Evolutionary conservation across 2,113 vertebrate genomes (phyloP).

Genomic region (Nothobranchius kuhntae): DNA sequence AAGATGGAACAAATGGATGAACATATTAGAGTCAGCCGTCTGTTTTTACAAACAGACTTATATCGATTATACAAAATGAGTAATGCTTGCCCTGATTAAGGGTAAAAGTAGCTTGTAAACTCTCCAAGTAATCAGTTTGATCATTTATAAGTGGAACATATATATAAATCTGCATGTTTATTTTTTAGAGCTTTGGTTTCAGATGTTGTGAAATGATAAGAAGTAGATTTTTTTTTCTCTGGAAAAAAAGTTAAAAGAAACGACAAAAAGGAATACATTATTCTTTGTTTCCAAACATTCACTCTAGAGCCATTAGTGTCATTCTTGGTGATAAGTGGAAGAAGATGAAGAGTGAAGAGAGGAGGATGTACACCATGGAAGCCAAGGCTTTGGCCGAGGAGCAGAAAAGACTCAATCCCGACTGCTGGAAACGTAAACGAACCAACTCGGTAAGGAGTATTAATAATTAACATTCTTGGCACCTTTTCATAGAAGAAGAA

Average conservation of each 20-base stretch:
- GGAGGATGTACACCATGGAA: constrained; percentile 96
- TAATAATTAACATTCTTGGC: not conserved
- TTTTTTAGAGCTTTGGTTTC: too few relatives aligned
- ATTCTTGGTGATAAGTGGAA: constrained; percentile 99
- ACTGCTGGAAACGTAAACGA: constrained; percentile 99
- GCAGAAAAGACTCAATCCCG: constrained; percentile 98
- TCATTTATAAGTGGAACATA: too few relatives aligned
- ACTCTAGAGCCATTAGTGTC: constrained; percentile 96
- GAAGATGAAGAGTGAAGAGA: constrained; percentile 98
- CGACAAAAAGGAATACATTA: not conserved
- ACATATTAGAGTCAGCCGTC: too few relatives aligned
- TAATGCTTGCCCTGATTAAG: too few relatives aligned
- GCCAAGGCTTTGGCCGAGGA: constrained; percentile 98
- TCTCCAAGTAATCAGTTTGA: not conserved
- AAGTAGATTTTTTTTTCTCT: not conserved
- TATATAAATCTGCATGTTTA: too few relatives aligned
- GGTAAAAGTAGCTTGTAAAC: not conserved
- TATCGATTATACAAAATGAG: too few relatives aligned
- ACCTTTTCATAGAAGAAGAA: too few relatives aligned
- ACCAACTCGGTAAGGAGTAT: constrained; percentile 91
- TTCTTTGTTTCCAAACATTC: constrained; percentile 5
- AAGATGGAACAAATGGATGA: not conserved
- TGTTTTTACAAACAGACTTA: too few relatives aligned
- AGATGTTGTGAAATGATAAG: not conserved
- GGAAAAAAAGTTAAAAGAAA: too few relatives aligned